phyloP scores from a whole-genome alignment of 2,888 invertebrate genomes.

The Quadroppia sp. region DNA sequence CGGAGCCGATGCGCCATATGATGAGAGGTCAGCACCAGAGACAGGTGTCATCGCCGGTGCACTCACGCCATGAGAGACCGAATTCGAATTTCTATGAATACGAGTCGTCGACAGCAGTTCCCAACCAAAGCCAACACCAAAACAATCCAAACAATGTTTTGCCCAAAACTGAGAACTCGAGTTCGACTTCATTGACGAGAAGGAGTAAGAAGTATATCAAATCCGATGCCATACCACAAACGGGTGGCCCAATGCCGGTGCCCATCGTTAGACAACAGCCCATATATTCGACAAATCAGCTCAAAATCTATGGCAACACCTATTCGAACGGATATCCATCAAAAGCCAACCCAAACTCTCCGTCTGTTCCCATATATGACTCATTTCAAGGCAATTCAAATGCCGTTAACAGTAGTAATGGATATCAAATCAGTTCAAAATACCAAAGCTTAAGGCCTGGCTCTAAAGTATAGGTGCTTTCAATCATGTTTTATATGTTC shows the following conservation, averaged over 20 bases:
- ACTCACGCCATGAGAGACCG: conserved; percentile 58
- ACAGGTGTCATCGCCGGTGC: conserved; percentile 36
- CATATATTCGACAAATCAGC: conserved; percentile 38
- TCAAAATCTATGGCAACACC: conserved; percentile 37
- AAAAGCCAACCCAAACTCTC: neutral
- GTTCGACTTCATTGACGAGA: conserved; percentile 4
- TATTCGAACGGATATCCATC: conserved; percentile 16
- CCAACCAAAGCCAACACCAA: neutral
- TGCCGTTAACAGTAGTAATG: conserved; percentile 12
- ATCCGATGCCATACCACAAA: neutral
- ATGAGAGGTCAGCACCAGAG: conserved; percentile 39
- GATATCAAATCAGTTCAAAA: neutral
- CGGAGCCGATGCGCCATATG: neutral
- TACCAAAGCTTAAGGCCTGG: conserved; percentile 18
- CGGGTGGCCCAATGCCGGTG: neutral
- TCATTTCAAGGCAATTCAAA: neutral
- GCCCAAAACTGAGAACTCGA: neutral
- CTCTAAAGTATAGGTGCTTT: conserved; percentile 9
- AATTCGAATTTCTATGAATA: conserved; percentile 80
- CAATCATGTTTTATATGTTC: neutral
- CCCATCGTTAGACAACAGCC: conserved; percentile 37
- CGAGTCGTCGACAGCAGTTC: conserved; percentile 54
- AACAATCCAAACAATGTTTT: conserved; percentile 7
- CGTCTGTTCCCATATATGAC: conserved; percentile 8
- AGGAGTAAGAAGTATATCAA: conserved; percentile 3